Evolutionary conservation across 1,140 invertebrate genomes (phyloP).

Genomic region (Chymomyza costata): DNA sequence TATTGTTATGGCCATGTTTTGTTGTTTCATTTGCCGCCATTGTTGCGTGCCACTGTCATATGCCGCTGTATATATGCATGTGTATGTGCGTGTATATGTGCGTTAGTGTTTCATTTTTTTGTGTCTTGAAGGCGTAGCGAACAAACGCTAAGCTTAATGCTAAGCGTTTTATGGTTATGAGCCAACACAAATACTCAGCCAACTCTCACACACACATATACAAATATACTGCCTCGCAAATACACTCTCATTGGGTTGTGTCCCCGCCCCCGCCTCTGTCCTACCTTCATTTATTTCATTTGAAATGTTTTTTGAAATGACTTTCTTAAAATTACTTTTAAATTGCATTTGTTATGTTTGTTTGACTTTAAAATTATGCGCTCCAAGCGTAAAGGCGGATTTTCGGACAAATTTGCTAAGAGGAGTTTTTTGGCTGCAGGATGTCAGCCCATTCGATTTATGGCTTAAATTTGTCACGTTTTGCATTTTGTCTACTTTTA

Average conservation of each 20-base stretch:
- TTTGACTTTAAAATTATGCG: constrained; percentile 37
- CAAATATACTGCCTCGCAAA: too few relatives aligned
- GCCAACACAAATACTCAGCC: constrained; percentile 21
- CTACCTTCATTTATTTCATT: constrained; percentile 18
- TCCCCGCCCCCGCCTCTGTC: not conserved
- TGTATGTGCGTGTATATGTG: constrained; percentile 15
- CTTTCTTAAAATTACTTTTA: constrained; percentile 55
- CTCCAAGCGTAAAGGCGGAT: too few relatives aligned
- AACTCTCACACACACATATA: constrained; percentile 10
- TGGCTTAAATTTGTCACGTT: constrained; percentile 53
- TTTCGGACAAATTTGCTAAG: too few relatives aligned
- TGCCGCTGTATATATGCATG: not conserved
- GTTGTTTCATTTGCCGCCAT: constrained; percentile 67
- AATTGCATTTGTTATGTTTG: constrained; percentile 44
- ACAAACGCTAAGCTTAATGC: constrained; percentile 19
- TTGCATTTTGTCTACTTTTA: constrained; percentile 49
- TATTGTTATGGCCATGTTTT: constrained; percentile 71
- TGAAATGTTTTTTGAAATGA: constrained; percentile 12
- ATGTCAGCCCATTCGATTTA: constrained; percentile 34
- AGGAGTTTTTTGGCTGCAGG: too few relatives aligned
- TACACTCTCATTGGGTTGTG: too few relatives aligned
- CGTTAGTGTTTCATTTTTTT: not conserved
- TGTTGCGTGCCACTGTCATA: constrained; percentile 29
- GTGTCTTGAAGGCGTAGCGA: not conserved
- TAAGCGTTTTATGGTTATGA: constrained; percentile 70